Evolutionary conservation across 2,113 vertebrate species (phyloP).

Genomic region (Salvelinus fontinalis): DNA sequence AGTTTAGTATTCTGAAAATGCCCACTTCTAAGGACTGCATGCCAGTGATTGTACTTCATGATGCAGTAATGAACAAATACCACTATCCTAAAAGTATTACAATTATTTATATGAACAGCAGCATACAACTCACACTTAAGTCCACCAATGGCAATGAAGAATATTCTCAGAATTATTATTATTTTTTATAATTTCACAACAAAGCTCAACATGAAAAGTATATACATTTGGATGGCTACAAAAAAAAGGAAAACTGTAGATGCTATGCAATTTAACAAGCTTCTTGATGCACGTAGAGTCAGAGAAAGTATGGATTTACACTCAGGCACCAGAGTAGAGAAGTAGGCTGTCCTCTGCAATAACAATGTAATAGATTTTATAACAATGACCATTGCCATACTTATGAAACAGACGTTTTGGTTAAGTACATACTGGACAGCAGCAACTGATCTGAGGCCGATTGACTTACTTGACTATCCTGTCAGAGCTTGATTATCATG

Average conservation of each 20-base stretch:
- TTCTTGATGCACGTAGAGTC: background rate
- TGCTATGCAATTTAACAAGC: constrained; percentile 4
- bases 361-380: background rate
- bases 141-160: background rate
- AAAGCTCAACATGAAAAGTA: constrained; percentile 39
- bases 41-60: background rate
- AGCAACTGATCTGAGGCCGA: constrained; percentile 2
- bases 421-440: no score
- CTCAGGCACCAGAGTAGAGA: constrained; percentile 15
- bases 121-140: no score
- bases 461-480: background rate
- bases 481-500: background rate
- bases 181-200: constrained; percentile 53
- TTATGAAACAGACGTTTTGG: background rate
- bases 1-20: background rate
- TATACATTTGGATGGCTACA: constrained; percentile 26
- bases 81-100: background rate
- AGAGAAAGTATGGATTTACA: constrained; percentile 17
- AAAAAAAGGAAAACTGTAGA: background rate
- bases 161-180: constrained; percentile 26
- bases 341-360: background rate
- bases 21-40: background rate
- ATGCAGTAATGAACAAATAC: background rate
- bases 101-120: background rate
- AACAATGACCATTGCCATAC: background rate